These are phyloP conservation scores for Dasyprocta punctata DNA, from an alignment of 2,113 vertebrate genomes.

Conservation along the genomic window DNA sequence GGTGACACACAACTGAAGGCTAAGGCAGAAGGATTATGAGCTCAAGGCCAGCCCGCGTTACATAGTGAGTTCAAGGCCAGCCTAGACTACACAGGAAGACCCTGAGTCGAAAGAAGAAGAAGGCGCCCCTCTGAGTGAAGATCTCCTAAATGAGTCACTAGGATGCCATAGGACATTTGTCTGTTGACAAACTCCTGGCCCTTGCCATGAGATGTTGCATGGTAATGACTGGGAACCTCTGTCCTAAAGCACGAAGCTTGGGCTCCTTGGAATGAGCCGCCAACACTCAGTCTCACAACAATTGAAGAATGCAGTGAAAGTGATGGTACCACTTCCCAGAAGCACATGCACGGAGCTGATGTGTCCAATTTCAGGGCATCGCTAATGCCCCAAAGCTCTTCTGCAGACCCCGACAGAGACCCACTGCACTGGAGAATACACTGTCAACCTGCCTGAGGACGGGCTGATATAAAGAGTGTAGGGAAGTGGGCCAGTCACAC, in stretches of 20 bases:
- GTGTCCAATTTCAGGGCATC: neutral
- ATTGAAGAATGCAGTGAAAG: neutral
- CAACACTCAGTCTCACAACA: neutral
- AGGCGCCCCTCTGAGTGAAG: neutral
- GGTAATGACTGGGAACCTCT: neutral
- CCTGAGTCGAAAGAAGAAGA: neutral
- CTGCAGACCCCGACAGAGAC: neutral
- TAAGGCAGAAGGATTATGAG: neutral
- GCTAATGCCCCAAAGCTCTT: neutral
- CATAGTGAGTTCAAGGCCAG: neutral
- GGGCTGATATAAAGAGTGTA: neutral
- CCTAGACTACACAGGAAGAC: neutral
- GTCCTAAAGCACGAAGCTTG: neutral
- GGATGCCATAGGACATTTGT: neutral
- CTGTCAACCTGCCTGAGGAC: neutral
- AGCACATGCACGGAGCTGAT: accelerated
- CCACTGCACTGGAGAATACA: neutral
- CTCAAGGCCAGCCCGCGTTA: neutral
- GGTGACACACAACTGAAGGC: neutral
- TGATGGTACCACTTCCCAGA: neutral
- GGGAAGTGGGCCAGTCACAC: neutral
- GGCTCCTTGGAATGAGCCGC: neutral
- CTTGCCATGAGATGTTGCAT: neutral
- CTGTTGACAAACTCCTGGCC: neutral
- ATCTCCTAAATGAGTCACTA: neutral